Evolutionary conservation across 2,888 invertebrate species (phyloP).

Genomic region (Epinotia nisella): DNA sequence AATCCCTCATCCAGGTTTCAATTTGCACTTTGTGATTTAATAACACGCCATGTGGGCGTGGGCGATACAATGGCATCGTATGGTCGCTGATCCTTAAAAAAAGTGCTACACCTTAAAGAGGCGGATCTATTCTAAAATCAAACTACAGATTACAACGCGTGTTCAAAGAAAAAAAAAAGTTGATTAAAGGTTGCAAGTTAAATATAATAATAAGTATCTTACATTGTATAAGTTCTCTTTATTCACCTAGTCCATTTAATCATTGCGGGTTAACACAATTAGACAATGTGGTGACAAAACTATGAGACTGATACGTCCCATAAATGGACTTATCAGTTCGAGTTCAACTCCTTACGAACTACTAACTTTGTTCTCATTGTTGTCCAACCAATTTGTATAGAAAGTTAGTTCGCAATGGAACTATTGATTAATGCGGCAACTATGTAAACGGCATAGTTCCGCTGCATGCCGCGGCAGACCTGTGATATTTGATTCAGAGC

Average conservation of each 20-base stretch:
- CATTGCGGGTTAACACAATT: too few relatives aligned
- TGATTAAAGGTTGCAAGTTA: too few relatives aligned
- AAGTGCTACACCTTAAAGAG: too few relatives aligned
- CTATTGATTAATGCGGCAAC: slow-evolving; percentile 25
- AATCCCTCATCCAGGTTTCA: slow-evolving; percentile 30
- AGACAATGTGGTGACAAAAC: not conserved
- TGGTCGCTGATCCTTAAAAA: not conserved
- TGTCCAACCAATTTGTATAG: slow-evolving; percentile 14
- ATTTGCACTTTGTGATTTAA: slow-evolving; percentile 22
- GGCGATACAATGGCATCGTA: not conserved
- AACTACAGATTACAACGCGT: too few relatives aligned
- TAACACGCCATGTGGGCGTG: not conserved
- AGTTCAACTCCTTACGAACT: slow-evolving; percentile 7
- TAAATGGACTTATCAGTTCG: slow-evolving; percentile 1
- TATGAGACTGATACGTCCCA: not conserved
- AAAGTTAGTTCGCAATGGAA: slow-evolving; percentile 19
- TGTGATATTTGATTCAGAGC: slow-evolving; percentile 18
- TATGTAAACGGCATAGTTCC: slow-evolving; percentile 9
- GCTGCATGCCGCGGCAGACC: slow-evolving; percentile 23
- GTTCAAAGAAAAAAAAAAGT: too few relatives aligned
- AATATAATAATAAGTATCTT: too few relatives aligned
- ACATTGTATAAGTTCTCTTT: too few relatives aligned
- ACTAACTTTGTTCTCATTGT: slow-evolving; percentile 19
- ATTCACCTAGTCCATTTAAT: not conserved
- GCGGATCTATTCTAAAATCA: too few relatives aligned